phyloP scores from a whole-genome alignment of 64 coral and sea anemone species.

The Porites australiensis region DNA sequence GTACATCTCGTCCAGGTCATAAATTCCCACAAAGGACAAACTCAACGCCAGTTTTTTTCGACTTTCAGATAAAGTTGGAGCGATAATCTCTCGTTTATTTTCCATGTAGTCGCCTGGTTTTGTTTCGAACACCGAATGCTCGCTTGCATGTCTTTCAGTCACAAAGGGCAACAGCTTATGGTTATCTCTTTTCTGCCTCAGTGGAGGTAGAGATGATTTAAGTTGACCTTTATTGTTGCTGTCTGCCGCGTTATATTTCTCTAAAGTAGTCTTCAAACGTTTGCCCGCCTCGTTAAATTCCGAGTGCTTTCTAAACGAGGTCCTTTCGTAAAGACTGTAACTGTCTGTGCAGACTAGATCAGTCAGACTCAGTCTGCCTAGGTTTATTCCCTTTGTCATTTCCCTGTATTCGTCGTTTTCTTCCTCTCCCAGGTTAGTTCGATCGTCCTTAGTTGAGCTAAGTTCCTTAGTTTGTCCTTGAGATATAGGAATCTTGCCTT shows the following conservation, averaged over 20 bases:
- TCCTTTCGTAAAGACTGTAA: constrained; percentile 38
- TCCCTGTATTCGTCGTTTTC: neutral
- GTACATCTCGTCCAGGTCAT: constrained; percentile 30
- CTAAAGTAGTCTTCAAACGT: neutral
- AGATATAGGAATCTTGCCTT: neutral
- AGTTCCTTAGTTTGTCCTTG: neutral
- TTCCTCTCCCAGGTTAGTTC: neutral
- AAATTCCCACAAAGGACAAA: constrained; percentile 35
- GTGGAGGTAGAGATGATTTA: neutral
- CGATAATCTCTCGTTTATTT: neutral
- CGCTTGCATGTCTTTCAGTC: neutral
- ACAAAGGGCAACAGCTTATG: constrained; percentile 11
- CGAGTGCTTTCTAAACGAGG: neutral
- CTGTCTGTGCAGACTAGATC: neutral
- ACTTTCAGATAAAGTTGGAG: neutral
- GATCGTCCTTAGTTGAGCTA: neutral
- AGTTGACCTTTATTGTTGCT: neutral
- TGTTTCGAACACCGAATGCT: neutral
- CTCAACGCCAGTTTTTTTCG: constrained; percentile 21
- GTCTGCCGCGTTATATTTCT: neutral
- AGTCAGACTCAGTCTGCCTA: too few relatives aligned
- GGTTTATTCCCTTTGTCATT: neutral
- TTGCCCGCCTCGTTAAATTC: neutral
- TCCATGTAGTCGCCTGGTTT: neutral
- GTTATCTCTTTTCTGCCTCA: neutral